These are phyloP conservation scores for Naja naja DNA, from an alignment of 2,113 vertebrate genomes.

Conservation along the genomic window DNA sequence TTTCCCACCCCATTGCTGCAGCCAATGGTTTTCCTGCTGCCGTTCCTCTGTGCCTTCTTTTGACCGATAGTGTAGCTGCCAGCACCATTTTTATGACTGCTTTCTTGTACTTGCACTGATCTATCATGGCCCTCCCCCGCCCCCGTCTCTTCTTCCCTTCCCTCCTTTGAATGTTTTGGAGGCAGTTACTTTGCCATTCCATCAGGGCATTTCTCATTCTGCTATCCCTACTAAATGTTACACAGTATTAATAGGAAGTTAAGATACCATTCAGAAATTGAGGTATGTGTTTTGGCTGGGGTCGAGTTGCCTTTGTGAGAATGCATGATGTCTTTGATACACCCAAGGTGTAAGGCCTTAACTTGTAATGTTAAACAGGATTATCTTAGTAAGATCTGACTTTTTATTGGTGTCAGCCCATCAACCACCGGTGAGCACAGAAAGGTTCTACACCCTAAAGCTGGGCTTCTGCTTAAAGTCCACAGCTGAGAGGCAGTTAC, in stretches of 20 bases:
- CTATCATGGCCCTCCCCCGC: accelerated
- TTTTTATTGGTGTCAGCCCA: neutral
- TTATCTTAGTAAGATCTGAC: neutral
- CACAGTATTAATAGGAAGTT: neutral
- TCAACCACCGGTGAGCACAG: neutral
- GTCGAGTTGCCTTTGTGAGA: neutral
- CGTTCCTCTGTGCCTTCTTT: neutral
- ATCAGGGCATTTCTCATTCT: neutral
- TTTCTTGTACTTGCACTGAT: neutral
- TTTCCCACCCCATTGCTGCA: neutral
- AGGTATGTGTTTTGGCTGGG: neutral
- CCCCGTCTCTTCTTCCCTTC: neutral
- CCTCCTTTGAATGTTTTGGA: neutral
- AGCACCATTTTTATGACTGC: neutral
- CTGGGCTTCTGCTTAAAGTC: neutral
- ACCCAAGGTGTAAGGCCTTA: neutral
- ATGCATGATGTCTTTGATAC: neutral
- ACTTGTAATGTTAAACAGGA: neutral
- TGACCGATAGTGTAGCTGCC: neutral
- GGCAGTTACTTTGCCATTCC: neutral
- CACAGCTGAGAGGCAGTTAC: neutral
- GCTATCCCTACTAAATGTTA: neutral
- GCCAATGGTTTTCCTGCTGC: neutral
- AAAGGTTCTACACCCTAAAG: neutral
- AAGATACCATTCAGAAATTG: neutral